Percentiles rank a stretch among this genome's conserved stretches.
Conservation (phyloP, 2,113 vertebrate species). For the Zootoca vivipara region DNA sequence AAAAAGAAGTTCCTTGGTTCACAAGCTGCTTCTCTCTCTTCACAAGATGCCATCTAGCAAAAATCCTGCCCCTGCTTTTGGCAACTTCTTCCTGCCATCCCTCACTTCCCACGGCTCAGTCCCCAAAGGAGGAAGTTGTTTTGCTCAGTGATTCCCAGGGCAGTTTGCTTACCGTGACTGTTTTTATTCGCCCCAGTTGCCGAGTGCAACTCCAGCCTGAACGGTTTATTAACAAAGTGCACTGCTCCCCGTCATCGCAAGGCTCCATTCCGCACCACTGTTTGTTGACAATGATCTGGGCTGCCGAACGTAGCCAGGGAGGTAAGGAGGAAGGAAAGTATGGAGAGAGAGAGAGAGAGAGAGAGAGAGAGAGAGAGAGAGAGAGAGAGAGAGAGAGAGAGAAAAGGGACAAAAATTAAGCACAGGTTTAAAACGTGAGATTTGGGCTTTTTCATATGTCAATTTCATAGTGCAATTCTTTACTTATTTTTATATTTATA, state of each 20-base stretch:
- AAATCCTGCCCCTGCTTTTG: background rate
- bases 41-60: background rate
- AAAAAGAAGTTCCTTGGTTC: background rate
- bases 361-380: background rate
- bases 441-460: background rate
- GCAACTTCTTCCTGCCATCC: background rate
- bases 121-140: background rate
- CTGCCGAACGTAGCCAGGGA: conserved; percentile 49
- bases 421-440: background rate
- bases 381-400: background rate
- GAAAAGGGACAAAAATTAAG: background rate
- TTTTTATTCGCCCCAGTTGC: conserved; percentile 84
- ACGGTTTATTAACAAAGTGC: conserved; percentile 81
- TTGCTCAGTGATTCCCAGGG: background rate
- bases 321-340: background rate
- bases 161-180: conserved; percentile 77
- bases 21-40: background rate
- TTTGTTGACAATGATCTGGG: conserved; percentile 79
- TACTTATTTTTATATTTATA: too few relatives aligned
- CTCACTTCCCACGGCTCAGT: background rate
- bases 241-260: conserved; percentile 83
- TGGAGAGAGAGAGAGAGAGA: background rate
- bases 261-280: conserved; percentile 88
- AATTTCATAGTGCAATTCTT: background rate
- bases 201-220: conserved; percentile 87